phyloP scores from a whole-genome alignment of 1,140 invertebrate species.

The Scaptomyza graminum region DNA sequence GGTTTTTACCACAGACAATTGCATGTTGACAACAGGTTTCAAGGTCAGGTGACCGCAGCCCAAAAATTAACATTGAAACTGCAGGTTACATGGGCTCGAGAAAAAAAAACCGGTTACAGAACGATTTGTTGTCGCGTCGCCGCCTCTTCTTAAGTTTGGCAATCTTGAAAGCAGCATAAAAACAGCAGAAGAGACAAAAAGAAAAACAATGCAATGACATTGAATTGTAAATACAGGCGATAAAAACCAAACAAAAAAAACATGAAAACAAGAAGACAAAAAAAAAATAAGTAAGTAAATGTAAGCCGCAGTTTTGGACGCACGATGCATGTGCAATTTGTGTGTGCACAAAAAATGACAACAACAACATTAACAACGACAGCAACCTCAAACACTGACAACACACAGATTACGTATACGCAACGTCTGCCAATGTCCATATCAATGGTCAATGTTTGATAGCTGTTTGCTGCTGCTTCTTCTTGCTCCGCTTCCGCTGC shows the following conservation, averaged over 20 bases:
- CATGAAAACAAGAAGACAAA: slow-evolving; percentile 34
- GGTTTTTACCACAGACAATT: slow-evolving; percentile 48
- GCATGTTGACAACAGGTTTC: slow-evolving; percentile 28
- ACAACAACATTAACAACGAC: neutral
- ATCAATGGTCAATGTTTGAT: slow-evolving; percentile 30
- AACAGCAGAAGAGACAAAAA: slow-evolving; percentile 17
- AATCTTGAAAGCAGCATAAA: slow-evolving; percentile 32
- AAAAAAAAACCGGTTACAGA: slow-evolving; percentile 53
- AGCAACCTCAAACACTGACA: slow-evolving; percentile 2
- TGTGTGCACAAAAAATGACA: slow-evolving; percentile 26
- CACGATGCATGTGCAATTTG: slow-evolving; percentile 56
- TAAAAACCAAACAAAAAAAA: slow-evolving; percentile 38
- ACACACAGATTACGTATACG: slow-evolving; percentile 43
- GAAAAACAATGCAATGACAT: slow-evolving; percentile 61
- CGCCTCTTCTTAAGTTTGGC: slow-evolving; percentile 38
- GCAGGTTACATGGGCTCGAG: slow-evolving; percentile 13
- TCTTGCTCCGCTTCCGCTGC: slow-evolving; percentile 16
- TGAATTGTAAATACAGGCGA: slow-evolving; percentile 70
- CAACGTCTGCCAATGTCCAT: slow-evolving; percentile 23
- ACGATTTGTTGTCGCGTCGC: slow-evolving; percentile 2
- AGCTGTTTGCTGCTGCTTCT: slow-evolving; percentile 12
- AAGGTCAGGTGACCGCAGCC: slow-evolving; percentile 39
- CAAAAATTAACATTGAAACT: slow-evolving; percentile 44
- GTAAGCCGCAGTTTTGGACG: slow-evolving; percentile 43
- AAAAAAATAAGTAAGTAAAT: slow-evolving; percentile 52